Base-by-base conservation (phyloP, 2,113 vertebrate species). In the Accipiter virgatus region DNA sequence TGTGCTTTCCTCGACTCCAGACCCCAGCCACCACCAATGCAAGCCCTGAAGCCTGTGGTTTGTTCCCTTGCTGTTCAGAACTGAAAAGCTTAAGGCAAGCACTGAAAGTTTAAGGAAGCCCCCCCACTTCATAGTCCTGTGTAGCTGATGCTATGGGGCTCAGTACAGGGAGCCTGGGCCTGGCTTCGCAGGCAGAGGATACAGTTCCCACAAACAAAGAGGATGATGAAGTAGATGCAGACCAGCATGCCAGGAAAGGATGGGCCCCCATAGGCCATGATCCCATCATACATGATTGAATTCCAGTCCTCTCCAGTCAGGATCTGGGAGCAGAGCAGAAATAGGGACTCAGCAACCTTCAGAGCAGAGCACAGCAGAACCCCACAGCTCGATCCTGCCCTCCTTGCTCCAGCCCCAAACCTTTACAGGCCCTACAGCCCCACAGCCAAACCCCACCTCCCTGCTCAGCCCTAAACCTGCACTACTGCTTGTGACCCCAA, bases 301-400 rank as follows among this genome's bases (percentile, higher is more conserved):
- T 98, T 99, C 99, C 99, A 99, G 77, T 99, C 99, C 86, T 99
- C 99, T 36, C 99, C 99, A 0, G 99, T 99, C 86, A 99, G 97
- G 86, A 99, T 98, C 99, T 99, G 93, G 61, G 42, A 72, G 61
- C 9, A 90, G 47, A 32, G 58, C 36, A 58, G 43, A 61, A 79
- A 91, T 0, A 55, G 29, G 13, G 43, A 45, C 25, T 68, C 18
- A 43, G 18, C 38, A 95, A 47, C 13, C n/a, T 13, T 40, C 9
- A 7, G 19, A 66, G n/a, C 47, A 91, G 25, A 71, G 32, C 45
- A 74, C 2, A 7, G 71, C 67, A 86, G 53, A 86, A 81, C 16
- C 38, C 34, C 58, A 62, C 11, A 66, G 38, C 31, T 65, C 3
- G 3, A 29, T 70, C 43, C n/a, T 23, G 23, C 21, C 23, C 31